Conservation (phyloP, 2,797 vertebrate genomes). For the Eidolon dupreanum region DNA sequence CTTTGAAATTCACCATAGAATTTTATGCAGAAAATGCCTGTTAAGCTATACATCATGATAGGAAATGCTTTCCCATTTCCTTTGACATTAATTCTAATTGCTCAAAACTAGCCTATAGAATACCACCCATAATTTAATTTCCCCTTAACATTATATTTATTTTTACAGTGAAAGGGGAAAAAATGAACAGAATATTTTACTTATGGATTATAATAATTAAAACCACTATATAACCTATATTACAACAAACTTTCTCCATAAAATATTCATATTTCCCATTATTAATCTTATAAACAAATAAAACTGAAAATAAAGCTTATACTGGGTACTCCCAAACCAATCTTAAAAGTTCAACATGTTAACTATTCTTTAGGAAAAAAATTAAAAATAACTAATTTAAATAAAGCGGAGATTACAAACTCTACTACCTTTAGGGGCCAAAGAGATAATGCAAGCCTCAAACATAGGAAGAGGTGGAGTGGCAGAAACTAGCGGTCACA, state of each 20-base stretch:
- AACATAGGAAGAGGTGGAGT: not conserved
- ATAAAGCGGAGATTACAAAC: slow-evolving; percentile 22
- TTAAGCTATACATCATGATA: not conserved
- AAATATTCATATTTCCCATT: not conserved
- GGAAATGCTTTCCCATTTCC: slow-evolving; percentile 42
- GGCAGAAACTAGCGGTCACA: not conserved
- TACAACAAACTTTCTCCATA: not conserved
- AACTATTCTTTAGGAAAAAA: slow-evolving; percentile 30
- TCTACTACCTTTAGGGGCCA: not conserved
- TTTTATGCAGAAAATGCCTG: slow-evolving; percentile 13
- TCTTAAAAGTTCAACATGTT: not conserved
- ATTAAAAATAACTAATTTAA: not conserved
- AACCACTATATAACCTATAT: not conserved
- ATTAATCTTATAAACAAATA: slow-evolving; percentile 1
- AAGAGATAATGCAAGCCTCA: slow-evolving; percentile 8
- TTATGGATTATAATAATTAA: not conserved
- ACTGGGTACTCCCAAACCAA: not conserved
- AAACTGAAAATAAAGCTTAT: slow-evolving; percentile 34
- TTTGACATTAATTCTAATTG: slow-evolving; percentile 34
- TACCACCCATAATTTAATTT: slow-evolving; percentile 3
- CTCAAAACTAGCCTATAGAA: not conserved
- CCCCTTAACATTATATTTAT: not conserved
- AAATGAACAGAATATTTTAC: not conserved
- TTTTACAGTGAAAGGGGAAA: not conserved
- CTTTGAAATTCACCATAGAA: not conserved